Percentiles rank a stretch among this genome's conserved stretches.
These are phyloP conservation scores for Lumbricus terrestris DNA, from an alignment of 2,888 invertebrate species.

Conservation along the genomic window DNA sequence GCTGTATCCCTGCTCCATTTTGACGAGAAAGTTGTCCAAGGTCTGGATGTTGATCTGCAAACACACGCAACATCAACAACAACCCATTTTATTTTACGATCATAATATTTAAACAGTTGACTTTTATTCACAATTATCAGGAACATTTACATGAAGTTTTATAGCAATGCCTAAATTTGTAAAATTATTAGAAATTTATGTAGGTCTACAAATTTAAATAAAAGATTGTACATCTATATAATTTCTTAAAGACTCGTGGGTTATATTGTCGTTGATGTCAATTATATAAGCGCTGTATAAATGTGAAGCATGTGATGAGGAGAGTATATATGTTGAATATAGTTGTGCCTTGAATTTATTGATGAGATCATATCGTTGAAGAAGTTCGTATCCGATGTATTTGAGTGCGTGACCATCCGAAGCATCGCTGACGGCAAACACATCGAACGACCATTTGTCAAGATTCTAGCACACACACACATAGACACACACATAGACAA, in stretches of 20 bases:
- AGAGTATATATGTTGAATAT: not conserved
- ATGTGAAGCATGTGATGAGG: not conserved
- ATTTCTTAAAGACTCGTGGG: not conserved
- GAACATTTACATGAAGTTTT: not conserved
- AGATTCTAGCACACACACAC: no score
- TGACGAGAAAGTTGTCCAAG: slow-evolving; percentile 81
- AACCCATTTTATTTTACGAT: no score
- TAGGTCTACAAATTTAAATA: not conserved
- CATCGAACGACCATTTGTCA: slow-evolving; percentile 92
- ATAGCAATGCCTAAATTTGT: no score
- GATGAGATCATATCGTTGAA: slow-evolving; percentile 90
- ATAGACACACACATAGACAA: no score
- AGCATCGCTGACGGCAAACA: slow-evolving; percentile 82
- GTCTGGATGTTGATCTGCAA: slow-evolving; percentile 72
- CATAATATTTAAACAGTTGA: no score
- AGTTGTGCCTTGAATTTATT: slow-evolving; percentile 83
- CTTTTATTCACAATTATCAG: not conserved
- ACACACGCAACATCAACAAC: not conserved
- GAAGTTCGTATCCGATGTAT: slow-evolving; percentile 87
- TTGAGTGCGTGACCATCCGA: slow-evolving; percentile 83
- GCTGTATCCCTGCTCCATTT: slow-evolving; percentile 87
- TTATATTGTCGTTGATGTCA: not conserved
- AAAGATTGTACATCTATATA: not conserved
- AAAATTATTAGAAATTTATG: not conserved
- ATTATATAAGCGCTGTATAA: not conserved